phyloP scores from a whole-genome alignment of 2,888 invertebrate species.

The Euproctis similis region DNA sequence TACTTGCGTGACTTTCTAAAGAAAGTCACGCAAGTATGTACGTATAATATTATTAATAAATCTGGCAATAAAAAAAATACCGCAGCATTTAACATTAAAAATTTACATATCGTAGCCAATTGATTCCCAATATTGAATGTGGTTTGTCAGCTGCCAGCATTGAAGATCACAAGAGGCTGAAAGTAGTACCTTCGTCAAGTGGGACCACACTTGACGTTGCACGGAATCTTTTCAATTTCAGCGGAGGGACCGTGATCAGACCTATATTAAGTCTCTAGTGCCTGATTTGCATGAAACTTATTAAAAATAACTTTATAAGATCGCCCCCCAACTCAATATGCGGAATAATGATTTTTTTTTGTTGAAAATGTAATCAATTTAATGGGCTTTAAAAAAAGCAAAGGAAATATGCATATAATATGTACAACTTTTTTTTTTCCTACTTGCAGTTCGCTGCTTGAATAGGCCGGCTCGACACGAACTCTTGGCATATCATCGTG shows the following conservation, averaged over 20 bases:
- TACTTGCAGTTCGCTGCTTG: too few species aligned
- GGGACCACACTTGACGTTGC: constrained; percentile 53
- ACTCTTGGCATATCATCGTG: too few species aligned
- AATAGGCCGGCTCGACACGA: too few species aligned
- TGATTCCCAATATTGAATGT: constrained; percentile 42
- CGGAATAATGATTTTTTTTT: background rate
- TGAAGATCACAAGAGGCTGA: constrained; percentile 47
- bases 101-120: constrained; percentile 7
- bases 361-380: background rate
- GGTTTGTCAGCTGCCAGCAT: constrained; percentile 53
- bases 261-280: constrained; percentile 56
- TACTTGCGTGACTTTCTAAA: too few species aligned
- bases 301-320: constrained; percentile 52
- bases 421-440: too few species aligned
- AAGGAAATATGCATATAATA: too few species aligned
- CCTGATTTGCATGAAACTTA: constrained; percentile 69
- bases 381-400: too few species aligned
- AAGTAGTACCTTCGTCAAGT: constrained; percentile 66
- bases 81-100: too few species aligned
- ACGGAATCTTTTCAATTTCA: constrained; percentile 62
- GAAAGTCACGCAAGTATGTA: too few species aligned
- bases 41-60: too few species aligned
- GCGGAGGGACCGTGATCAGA: constrained; percentile 50
- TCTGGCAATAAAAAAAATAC: too few species aligned
- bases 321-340: constrained; percentile 29